These are phyloP conservation scores for Caenorhabditis remanei DNA, from an alignment of 1,140 invertebrate genomes.

Conservation along the genomic window DNA sequence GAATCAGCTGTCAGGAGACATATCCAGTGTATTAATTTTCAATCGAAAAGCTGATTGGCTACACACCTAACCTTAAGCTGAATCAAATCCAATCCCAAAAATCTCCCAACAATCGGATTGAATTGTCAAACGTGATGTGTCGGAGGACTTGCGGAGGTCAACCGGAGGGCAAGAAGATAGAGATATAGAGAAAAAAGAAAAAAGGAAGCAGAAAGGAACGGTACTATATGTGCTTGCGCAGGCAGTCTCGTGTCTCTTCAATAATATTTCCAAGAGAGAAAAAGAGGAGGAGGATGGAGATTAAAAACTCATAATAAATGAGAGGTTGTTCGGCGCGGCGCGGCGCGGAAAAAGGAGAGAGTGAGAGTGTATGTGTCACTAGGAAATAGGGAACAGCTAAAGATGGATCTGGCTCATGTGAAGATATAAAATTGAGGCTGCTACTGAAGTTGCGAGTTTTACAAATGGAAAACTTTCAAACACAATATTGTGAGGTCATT, in stretches of 20 bases:
- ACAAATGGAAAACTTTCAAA: too few species aligned
- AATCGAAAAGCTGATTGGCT: too few species aligned
- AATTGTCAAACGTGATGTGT: conserved; percentile 29
- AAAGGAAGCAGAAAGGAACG: conserved; percentile 17
- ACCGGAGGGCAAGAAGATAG: not conserved
- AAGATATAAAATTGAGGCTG: too few species aligned
- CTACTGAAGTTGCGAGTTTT: too few species aligned
- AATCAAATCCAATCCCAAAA: not conserved
- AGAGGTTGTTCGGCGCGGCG: conserved; percentile 5
- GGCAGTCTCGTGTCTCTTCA: not conserved
- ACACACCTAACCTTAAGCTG: too few species aligned
- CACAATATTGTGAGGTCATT: too few species aligned
- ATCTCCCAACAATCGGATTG: not conserved
- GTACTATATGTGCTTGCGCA: conserved; percentile 23
- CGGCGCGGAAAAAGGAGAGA: conserved; percentile 1
- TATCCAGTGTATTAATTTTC: too few species aligned
- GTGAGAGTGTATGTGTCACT: not conserved
- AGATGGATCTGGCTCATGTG: too few species aligned
- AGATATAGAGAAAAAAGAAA: conserved; percentile 1
- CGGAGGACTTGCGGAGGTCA: not conserved
- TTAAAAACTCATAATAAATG: conserved; percentile 48
- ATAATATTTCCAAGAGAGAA: conserved; percentile 5
- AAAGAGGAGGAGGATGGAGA: conserved; percentile 3
- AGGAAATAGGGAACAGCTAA: too few species aligned
- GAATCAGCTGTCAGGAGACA: too few species aligned